phyloP scores from a whole-genome alignment of 2,888 invertebrate species.

The Drosophila prostipennis region DNA sequence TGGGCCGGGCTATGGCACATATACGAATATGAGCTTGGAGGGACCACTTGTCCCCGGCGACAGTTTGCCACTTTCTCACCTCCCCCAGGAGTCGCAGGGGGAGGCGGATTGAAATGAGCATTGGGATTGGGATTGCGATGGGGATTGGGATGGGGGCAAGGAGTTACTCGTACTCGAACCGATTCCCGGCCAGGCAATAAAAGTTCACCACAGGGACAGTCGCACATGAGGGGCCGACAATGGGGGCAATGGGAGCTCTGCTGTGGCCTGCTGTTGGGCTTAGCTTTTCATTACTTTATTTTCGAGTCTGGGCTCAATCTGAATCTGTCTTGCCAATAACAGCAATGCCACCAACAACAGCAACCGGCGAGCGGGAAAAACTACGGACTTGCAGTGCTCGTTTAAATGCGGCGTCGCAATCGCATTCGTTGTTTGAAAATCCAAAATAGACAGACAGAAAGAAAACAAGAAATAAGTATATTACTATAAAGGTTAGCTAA shows the following conservation, averaged over 20 bases:
- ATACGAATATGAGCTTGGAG: conserved; percentile 34
- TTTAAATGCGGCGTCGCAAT: conserved; percentile 49
- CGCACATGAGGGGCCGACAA: conserved; percentile 6
- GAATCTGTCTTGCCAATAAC: conserved; percentile 44
- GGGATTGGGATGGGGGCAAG: background rate
- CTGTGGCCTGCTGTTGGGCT: conserved; percentile 12
- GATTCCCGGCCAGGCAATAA: conserved; percentile 31
- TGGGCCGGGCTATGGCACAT: conserved; percentile 35
- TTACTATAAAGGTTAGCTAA: conserved; percentile 27
- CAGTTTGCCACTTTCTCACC: conserved; percentile 44
- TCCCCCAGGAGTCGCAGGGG: conserved; percentile 8
- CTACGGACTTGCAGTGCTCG: conserved; percentile 40
- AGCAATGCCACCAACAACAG: conserved; percentile 29
- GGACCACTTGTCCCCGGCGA: conserved; percentile 41
- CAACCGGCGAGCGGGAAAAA: conserved; percentile 24
- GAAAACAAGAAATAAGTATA: conserved; percentile 46
- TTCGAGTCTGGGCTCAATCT: conserved; percentile 45
- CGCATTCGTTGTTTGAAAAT: conserved; percentile 42
- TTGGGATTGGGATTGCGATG: background rate
- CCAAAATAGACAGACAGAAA: conserved; percentile 39
- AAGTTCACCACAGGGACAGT: conserved; percentile 26
- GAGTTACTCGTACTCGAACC: background rate
- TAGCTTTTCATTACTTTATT: conserved; percentile 56
- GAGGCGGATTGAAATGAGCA: background rate
- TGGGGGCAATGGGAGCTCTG: conserved; percentile 1